phyloP scores from a whole-genome alignment of 2,888 invertebrate genomes.

The Tetanocera ferruginea region DNA sequence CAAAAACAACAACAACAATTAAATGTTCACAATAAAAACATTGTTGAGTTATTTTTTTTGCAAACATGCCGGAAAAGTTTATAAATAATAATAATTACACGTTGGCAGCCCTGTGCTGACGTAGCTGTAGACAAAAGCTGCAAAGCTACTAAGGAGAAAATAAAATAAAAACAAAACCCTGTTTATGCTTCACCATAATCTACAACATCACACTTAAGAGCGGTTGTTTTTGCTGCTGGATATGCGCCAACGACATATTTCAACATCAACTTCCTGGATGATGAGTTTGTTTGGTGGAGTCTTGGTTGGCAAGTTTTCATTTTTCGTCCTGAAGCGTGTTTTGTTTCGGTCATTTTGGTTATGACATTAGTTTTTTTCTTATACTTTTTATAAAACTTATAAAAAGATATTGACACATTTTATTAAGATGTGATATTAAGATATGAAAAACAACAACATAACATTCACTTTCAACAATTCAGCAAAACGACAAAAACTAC shows the following conservation, averaged over 20 bases:
- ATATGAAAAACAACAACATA: too few species aligned
- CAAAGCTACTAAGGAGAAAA: neutral
- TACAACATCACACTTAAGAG: neutral
- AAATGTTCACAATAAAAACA: neutral
- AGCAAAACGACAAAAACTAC: too few species aligned
- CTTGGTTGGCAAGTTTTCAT: neutral
- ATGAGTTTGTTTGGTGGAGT: neutral
- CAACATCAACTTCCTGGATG: slow-evolving; percentile 5
- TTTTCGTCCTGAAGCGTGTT: neutral
- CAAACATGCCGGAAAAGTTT: slow-evolving; percentile 38
- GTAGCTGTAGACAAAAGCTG: neutral
- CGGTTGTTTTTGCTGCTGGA: slow-evolving; percentile 2
- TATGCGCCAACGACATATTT: slow-evolving; percentile 5
- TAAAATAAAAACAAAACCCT: neutral
- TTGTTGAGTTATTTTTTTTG: neutral
- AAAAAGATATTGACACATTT: too few species aligned
- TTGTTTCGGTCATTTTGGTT: neutral
- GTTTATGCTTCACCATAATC: neutral
- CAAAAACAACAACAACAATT: neutral
- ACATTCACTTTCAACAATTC: too few species aligned
- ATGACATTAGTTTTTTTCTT: neutral
- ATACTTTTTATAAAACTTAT: too few species aligned
- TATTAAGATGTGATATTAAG: too few species aligned
- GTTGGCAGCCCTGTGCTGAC: neutral
- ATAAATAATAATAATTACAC: slow-evolving; percentile 47